Evolutionary conservation across 2,797 vertebrate genomes (phyloP).

Genomic region (Miichthys miiuy): DNA sequence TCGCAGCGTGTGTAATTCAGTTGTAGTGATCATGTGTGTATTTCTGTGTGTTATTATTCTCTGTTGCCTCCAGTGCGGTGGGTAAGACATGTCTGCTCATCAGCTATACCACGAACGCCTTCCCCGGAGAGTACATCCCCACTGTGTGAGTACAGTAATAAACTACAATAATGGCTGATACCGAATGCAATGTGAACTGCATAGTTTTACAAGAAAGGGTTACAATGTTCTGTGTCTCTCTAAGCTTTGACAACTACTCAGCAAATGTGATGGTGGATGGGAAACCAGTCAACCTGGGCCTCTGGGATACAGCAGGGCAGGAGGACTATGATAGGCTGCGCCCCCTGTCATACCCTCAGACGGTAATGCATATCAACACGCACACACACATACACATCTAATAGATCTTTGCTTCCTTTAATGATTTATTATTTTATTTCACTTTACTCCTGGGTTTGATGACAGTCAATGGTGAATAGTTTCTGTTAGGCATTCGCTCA

Average conservation of each 20-base stretch:
- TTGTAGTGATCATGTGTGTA: neutral
- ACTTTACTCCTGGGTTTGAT: neutral
- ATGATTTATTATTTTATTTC: too few relatives aligned
- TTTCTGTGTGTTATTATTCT: neutral
- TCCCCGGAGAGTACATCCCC: too few relatives aligned
- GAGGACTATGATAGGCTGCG: conserved; percentile 90
- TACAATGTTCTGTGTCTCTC: neutral
- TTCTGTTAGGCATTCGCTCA: neutral
- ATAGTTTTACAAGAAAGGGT: neutral
- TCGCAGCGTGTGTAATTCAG: neutral
- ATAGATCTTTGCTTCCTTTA: too few relatives aligned
- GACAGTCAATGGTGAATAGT: neutral
- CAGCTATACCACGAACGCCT: conserved; percentile 90
- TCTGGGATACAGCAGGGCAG: conserved; percentile 90
- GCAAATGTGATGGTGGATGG: conserved; percentile 91
- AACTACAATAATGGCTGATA: neutral
- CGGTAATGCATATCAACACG: neutral
- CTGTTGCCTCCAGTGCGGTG: neutral
- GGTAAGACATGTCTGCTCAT: conserved; percentile 88
- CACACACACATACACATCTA: neutral
- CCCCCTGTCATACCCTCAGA: conserved; percentile 85
- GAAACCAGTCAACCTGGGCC: conserved; percentile 87
- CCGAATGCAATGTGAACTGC: neutral
- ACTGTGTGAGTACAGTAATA: neutral
- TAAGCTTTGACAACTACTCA: conserved; percentile 89